Evolutionary conservation across 2,113 vertebrate species (phyloP).

Genomic region (Cinclus mexicanus): DNA sequence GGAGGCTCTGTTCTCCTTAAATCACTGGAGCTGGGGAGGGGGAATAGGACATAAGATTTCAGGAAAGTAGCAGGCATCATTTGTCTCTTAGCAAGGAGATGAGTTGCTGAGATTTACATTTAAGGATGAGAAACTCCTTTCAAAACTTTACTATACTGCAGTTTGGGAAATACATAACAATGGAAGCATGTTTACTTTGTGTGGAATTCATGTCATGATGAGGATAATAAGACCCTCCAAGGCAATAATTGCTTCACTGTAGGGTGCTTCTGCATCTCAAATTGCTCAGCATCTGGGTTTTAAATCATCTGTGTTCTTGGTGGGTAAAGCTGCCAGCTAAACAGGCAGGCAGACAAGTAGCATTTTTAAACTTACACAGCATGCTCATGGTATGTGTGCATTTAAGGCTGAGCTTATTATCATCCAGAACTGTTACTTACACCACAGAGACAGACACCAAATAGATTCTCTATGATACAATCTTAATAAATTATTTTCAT

Average conservation of each 20-base stretch:
- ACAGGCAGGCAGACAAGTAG: conserved; percentile 61
- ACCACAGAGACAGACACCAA: conserved; percentile 27
- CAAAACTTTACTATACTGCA: conserved; percentile 28
- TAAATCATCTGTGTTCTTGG: conserved; percentile 70
- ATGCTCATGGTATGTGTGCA: conserved; percentile 58
- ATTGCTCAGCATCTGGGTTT: conserved; percentile 72
- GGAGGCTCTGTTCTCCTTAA: background rate
- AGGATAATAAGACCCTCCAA: conserved; percentile 73
- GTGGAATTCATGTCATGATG: conserved; percentile 67
- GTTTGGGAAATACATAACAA: conserved; percentile 52
- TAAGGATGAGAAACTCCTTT: background rate
- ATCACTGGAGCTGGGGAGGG: fast-evolving
- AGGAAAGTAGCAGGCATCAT: background rate
- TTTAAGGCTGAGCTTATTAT: conserved; percentile 65
- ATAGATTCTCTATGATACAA: conserved; percentile 13
- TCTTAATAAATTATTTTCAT: conserved; percentile 42
- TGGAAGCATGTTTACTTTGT: conserved; percentile 66
- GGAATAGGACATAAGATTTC: background rate
- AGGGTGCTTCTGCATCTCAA: conserved; percentile 72
- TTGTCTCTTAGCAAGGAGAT: background rate
- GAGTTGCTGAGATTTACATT: background rate
- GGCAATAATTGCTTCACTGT: conserved; percentile 74
- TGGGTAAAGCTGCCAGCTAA: conserved; percentile 59
- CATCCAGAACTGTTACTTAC: conserved; percentile 56
- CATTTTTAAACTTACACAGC: conserved; percentile 68